phyloP scores from a whole-genome alignment of 2,888 invertebrate species.

The Rhagonycha fulva region DNA sequence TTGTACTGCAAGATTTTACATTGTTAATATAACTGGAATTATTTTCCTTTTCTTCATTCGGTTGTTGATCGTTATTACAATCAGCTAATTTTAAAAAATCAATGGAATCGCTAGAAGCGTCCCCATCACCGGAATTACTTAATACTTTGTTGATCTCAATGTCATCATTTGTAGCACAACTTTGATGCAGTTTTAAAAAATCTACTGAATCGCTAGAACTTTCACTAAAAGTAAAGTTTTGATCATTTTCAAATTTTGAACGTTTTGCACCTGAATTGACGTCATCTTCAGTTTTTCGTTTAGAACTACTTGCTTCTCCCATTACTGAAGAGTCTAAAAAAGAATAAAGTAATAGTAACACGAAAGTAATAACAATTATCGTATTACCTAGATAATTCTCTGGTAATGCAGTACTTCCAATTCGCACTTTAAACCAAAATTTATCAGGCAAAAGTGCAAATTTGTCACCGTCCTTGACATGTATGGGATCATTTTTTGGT shows the following conservation, averaged over 20 bases:
- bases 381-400: not conserved
- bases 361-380: not conserved
- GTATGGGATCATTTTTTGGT: conserved; percentile 46
- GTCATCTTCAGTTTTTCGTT: not conserved
- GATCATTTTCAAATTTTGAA: not conserved
- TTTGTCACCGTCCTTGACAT: conserved; percentile 57
- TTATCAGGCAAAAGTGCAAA: conserved; percentile 59
- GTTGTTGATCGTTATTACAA: not conserved
- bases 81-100: not conserved
- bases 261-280: not conserved
- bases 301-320: not conserved
- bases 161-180: not conserved
- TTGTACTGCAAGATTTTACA: conserved; percentile 3
- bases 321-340: not conserved
- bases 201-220: not conserved
- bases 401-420: conserved; percentile 25
- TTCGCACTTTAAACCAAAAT: conserved; percentile 58
- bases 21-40: not conserved
- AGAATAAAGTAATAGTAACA: not conserved
- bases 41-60: not conserved
- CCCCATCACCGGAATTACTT: not conserved
- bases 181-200: not conserved
- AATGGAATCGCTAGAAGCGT: not conserved
- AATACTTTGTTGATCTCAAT: not conserved
- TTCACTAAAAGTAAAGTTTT: not conserved